Base-by-base conservation (phyloP, 1,140 invertebrate species). In the Drosophila chauvacae region DNA sequence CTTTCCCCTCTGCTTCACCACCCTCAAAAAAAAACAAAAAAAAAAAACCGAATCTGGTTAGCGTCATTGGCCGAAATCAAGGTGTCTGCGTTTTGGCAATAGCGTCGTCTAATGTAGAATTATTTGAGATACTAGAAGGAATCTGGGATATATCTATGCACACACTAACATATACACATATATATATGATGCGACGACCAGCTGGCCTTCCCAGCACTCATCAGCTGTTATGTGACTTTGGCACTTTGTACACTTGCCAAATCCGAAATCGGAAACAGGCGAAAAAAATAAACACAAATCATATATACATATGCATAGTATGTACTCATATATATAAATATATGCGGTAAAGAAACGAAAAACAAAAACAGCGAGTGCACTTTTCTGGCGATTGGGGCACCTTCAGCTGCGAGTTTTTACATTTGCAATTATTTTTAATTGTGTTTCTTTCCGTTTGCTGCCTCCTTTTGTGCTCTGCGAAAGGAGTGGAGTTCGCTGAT, bases 161-260 rank as follows among this genome's bases (percentile, higher is more conserved):
- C n/a, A 33, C n/a, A 35, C 28, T 35, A 20, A 10, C 20, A 26
- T n/a, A 56, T 47, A 23, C 39, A 33, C 42, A 53, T 58, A 57
- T 28, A 57, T 28, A 9, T 76, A 65, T 72, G 37, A 64, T 55
- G 18, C 44, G 58, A 80, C 55, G n/a, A 79, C 62, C 84, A 88
- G 84, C 84, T 87, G 83, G 80, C 83, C 83, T 87, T 83, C 80
- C 83, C 61, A 72, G 53, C 35, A 39, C 75, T 70, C 81, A 68
- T 88, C 84, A 88, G 84, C 85, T 88, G 84, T 86, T 86, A 87
- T 86, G 79, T 87, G 79, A 84, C 77, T 66, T 51, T 55, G 41
- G 48, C 48, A 44, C 30, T 80, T 55, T 53, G 62, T 55, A 18
- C 62, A 69, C 58, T 84, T 88, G 84, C 84, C 85, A 88, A 85